Base-by-base conservation (phyloP, 2,113 vertebrate species). In the Bolborhynchus lineola region DNA sequence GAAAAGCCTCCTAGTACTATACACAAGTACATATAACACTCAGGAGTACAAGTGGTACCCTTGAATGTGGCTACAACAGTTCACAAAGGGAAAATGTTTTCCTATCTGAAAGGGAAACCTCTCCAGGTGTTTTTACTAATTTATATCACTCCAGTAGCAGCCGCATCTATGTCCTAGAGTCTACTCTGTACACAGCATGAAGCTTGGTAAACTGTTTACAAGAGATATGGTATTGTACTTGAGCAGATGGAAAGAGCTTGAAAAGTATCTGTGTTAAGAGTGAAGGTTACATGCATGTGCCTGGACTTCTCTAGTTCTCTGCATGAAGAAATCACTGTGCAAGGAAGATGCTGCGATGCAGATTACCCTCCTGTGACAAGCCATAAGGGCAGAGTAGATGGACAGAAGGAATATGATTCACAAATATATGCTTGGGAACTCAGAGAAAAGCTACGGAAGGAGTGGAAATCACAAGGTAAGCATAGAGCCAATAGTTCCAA, bases 271-370 rank as follows among this genome's bases (percentile, higher is more conserved):
- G 18, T 35, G 6, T 25, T 41, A 90, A 88, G 44, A 35, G 4
- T 0, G 0, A 78, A 14, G 16, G 37, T 59, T 23, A 13, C 11
- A 26, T 8, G 14, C 0, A 0, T 8, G 6, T 12, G 26, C 23
- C 52, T 25, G 59, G 35, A 9, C n/a, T 80, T 80, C 21, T 19
- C 39, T 28, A 53, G 9, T 0, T 1, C 16, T 65, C 70, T 81
- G 9, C 21, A 13, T 8, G 23, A 78, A 28, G 28, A 81, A 82
- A 46, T 3, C 0, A 0, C 49, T 65, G 9, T 21, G 33, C 2
- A 7, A 88, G 26, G 39, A 84, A 71, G 77, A 47, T 41, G 29
- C 12, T 70, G 12, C 44, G 35, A 33, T 18, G 20, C 35, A 62
- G 7, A 24, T 42, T 15, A 35, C 8, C 16, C 62, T 75, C 24